phyloP scores from a whole-genome alignment of 2,797 vertebrate species.

The Craterocephalus amniculus region DNA sequence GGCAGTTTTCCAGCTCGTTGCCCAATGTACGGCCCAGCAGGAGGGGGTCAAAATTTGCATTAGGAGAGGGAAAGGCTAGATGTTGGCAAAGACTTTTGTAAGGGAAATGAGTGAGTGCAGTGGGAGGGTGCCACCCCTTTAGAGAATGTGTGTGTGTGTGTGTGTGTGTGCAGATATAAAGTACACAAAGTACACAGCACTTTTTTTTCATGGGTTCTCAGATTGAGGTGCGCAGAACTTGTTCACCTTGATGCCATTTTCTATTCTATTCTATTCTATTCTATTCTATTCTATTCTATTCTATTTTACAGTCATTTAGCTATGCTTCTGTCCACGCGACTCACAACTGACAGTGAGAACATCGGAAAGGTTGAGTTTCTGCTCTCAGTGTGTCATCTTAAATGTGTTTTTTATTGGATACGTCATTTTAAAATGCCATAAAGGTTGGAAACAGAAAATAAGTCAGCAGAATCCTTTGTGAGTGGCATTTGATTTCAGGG shows the following conservation, averaged over 20 bases:
- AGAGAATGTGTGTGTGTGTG: constrained; percentile 27
- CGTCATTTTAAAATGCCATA: constrained; percentile 19
- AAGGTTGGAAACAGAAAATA: constrained; percentile 8
- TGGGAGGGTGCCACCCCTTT: constrained; percentile 48
- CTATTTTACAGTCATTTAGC: too few relatives aligned
- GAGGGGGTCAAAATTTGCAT: constrained; percentile 56
- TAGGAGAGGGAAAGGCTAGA: constrained; percentile 30
- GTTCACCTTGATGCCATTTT: constrained; percentile 18
- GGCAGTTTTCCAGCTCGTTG: constrained; percentile 30
- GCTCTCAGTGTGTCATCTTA: constrained; percentile 43
- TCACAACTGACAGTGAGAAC: too few relatives aligned
- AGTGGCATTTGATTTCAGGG: constrained; percentile 7
- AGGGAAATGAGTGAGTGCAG: constrained; percentile 44
- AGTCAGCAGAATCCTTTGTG: constrained; percentile 3
- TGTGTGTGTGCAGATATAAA: constrained; percentile 25
- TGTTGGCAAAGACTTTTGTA: constrained; percentile 41
- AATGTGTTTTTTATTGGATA: constrained; percentile 39
- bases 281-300: too few relatives aligned
- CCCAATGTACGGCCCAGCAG: constrained; percentile 42
- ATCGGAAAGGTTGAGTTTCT: too few relatives aligned
- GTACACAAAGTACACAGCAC: constrained; percentile 6
- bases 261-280: too few relatives aligned
- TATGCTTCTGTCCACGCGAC: too few relatives aligned
- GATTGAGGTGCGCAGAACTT: constrained; percentile 32
- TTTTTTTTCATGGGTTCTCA: constrained; percentile 1